Conservation (phyloP, 2,113 vertebrate genomes). For the Myiagra hebetior region DNA sequence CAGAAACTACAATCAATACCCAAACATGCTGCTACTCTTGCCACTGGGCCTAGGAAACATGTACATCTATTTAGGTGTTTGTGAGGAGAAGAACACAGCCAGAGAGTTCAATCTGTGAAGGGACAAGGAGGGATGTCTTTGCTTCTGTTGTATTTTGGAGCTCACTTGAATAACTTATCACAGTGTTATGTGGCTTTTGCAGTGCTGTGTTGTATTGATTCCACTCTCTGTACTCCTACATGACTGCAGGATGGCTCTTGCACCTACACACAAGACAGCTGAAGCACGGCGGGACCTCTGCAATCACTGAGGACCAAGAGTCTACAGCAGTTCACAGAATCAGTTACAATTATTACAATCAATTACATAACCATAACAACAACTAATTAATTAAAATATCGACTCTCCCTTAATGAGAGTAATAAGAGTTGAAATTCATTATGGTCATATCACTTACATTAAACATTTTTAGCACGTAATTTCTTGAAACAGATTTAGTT, state of each 20-base stretch:
- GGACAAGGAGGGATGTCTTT: not conserved
- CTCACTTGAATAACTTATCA: not conserved
- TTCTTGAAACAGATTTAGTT: conserved; percentile 34
- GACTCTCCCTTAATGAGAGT: not conserved
- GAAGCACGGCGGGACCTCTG: not conserved
- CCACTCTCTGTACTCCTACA: not conserved
- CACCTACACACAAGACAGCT: not conserved
- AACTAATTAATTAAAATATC: conserved; percentile 25
- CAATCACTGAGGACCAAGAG: not conserved
- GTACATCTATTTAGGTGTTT: not conserved
- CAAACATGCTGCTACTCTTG: not conserved
- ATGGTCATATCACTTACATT: conserved; percentile 1
- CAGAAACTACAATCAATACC: not conserved
- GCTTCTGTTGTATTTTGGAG: not conserved
- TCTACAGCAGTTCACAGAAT: not conserved
- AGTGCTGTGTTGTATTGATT: not conserved
- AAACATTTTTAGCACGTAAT: not conserved
- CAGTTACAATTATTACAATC: not conserved
- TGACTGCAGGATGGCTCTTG: not conserved
- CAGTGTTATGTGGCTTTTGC: not conserved
- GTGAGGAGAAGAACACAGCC: not conserved
- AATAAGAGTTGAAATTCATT: conserved; percentile 25
- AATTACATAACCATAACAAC: conserved; percentile 12
- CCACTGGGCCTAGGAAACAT: not conserved
- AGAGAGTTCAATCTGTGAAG: not conserved